Base-by-base conservation (phyloP, 2,888 invertebrate species). In the Pollenia angustigena region DNA sequence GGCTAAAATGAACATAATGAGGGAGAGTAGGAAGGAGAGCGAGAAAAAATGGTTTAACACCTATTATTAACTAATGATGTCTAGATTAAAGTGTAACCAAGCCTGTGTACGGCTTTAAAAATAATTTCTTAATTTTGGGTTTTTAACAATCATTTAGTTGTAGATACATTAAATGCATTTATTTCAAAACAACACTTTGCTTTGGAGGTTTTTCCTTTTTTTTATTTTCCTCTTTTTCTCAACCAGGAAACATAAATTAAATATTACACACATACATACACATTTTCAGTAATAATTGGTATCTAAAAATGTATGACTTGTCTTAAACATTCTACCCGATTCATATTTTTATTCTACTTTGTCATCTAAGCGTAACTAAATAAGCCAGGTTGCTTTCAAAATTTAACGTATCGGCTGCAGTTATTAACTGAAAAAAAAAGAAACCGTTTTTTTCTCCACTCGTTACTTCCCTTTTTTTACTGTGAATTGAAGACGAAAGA, bases 331-430 rank as follows among this genome's bases (percentile, higher is more conserved):
- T 60, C 40, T 40, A 1, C 44, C 1, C 4, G 50, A 4, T 52
- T 42, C 42, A 44, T 44, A 71, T 64, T 78, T 74, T 48, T 23
- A 69, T 66, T 91, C 90, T 91, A 92, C 92, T 90, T 91, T 92
- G 92, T 92, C 92, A 92, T 92, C 92, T 92, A 91, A 92, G 92
- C 92, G 92, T 92, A 92, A 92, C 92, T 92, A 92, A 92, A 92
- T 91, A 91, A 91, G 91, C 90, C 91, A 90, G 90, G 69, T 75
- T 69, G 54, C 48, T 64, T 79, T 62, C 18, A 23, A 90, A 90
- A 89, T 90, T 88, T 89, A 91, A 91, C 90, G 90, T 90, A 69
- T 32, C 40, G 16, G 68, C 78, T 74, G 84, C 87, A 84, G 81
- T 81, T 87, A 62, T 72, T 87, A 78, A 74, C 56, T 79, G 44